A percentile compares a stretch with the other conserved stretches of the same genome.
These are phyloP conservation scores for Delichon dasypus DNA, from an alignment of 2,797 vertebrate genomes.

Conservation along the genomic window DNA sequence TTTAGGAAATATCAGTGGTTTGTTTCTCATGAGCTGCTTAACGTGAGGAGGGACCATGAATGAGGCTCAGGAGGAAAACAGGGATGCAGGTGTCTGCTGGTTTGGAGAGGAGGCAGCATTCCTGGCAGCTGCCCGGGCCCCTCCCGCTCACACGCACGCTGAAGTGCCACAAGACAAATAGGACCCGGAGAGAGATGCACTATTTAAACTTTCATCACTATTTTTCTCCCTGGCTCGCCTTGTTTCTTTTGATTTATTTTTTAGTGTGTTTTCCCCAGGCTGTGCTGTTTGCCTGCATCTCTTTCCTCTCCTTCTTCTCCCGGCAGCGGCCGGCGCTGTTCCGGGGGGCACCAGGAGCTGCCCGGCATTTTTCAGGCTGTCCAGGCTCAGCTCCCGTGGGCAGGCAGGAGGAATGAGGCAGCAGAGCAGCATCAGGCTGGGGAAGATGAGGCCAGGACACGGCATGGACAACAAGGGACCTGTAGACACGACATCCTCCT, in stretches of 20 bases:
- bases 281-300: neutral
- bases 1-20: neutral
- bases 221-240: slow-evolving; percentile 18
- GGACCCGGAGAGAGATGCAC: neutral
- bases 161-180: slow-evolving; percentile 30
- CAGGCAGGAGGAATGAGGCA: neutral
- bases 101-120: neutral
- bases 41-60: neutral
- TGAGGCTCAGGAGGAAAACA: neutral
- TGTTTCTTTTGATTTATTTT: slow-evolving; percentile 43
- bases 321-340: neutral
- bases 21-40: neutral
- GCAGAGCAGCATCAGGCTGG: neutral
- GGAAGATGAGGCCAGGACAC: neutral
- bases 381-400: neutral
- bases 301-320: neutral
- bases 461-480: neutral
- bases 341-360: neutral
- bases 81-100: neutral
- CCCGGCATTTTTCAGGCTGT: neutral
- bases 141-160: neutral
- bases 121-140: neutral
- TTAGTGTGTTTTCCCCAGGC: slow-evolving; percentile 11
- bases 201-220: slow-evolving; percentile 55
- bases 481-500: neutral